A percentile compares a stretch with the other conserved stretches of the same genome.
Evolutionary conservation across 2,888 invertebrate species (phyloP).

Genomic region (Synergus umbraculus): DNA sequence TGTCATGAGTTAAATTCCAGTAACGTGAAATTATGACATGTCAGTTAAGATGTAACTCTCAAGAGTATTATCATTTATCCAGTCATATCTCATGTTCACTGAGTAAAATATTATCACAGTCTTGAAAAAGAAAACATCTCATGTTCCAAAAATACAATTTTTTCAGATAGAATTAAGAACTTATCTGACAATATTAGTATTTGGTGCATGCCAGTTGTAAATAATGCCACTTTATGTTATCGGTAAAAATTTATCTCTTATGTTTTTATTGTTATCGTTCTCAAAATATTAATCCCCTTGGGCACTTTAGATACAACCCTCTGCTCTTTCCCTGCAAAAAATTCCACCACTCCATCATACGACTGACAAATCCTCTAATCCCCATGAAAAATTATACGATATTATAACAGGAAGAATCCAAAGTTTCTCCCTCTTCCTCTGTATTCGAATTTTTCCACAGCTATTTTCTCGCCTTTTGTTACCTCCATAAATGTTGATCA

Average conservation of each 20-base stretch:
- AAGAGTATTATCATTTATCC: constrained; percentile 14
- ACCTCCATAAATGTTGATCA: background rate
- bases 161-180: no score
- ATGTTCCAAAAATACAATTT: background rate
- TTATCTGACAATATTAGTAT: background rate
- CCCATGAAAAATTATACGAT: constrained; percentile 9
- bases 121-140: background rate
- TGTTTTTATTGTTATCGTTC: constrained; percentile 20
- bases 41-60: constrained; percentile 14
- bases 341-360: background rate
- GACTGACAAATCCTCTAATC: constrained; percentile 24
- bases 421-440: background rate
- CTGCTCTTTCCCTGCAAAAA: background rate
- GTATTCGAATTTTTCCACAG: background rate
- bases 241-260: constrained; percentile 3
- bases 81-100: background rate
- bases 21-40: constrained; percentile 28
- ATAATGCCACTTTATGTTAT: background rate
- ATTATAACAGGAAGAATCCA: constrained; percentile 6
- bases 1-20: constrained; percentile 24
- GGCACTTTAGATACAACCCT: constrained; percentile 23
- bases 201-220: background rate
- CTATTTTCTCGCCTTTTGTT: constrained; percentile 9
- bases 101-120: background rate
- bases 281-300: constrained; percentile 19